Evolutionary conservation across 2,888 invertebrate genomes (phyloP).

Genomic region (Hipparchia sbordonii): DNA sequence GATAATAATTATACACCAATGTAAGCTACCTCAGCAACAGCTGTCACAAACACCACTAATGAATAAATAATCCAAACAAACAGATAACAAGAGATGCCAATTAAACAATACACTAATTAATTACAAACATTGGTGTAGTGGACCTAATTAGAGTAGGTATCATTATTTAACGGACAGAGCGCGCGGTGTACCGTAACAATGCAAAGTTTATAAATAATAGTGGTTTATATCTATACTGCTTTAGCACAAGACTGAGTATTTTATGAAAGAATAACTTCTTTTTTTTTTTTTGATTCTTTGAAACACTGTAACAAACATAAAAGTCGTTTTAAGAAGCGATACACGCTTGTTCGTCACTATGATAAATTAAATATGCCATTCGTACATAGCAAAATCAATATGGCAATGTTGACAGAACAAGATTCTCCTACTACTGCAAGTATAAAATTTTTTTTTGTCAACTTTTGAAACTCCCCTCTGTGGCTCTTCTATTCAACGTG

Average conservation of each 20-base stretch:
- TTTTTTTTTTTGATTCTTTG: too few species aligned
- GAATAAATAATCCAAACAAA: slow-evolving; percentile 82
- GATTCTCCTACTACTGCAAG: too few species aligned
- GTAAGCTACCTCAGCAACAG: slow-evolving; percentile 62
- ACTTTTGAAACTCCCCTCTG: too few species aligned
- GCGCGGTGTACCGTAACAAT: slow-evolving; percentile 50
- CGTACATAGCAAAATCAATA: too few species aligned
- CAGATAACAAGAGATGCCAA: slow-evolving; percentile 83
- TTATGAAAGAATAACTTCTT: neutral
- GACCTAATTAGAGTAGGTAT: slow-evolving; percentile 77
- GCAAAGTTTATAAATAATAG: slow-evolving; percentile 56
- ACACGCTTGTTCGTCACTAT: too few species aligned
- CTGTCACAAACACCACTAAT: slow-evolving; percentile 79
- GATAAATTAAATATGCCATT: too few species aligned
- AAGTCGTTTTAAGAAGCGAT: too few species aligned
- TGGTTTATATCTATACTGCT: slow-evolving; percentile 6
- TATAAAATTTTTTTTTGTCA: too few species aligned
- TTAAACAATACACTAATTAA: slow-evolving; percentile 84
- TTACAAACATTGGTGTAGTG: slow-evolving; percentile 83
- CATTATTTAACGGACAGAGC: slow-evolving; percentile 51
- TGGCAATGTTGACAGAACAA: too few species aligned
- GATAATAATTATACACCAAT: slow-evolving; percentile 45
- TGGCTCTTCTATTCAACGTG: too few species aligned
- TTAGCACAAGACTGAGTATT: slow-evolving; percentile 9
- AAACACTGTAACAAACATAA: too few species aligned